Evolutionary conservation across 2,113 vertebrate genomes (phyloP), one percentile per base, ranked within the genome.

Genomic region (Columba livia): DNA sequence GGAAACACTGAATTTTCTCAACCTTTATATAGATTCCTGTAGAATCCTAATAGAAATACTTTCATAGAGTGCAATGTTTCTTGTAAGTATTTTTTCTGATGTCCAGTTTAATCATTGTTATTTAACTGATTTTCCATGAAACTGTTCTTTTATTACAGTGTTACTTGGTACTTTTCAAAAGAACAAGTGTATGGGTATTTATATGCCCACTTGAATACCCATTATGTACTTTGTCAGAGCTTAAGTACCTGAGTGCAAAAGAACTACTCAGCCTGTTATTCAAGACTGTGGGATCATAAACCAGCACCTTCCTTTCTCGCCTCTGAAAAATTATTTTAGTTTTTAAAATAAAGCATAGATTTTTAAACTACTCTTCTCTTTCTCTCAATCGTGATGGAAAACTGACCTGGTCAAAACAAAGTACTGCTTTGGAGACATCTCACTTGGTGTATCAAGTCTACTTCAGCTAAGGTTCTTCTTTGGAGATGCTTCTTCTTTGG

Each of bases 1-100:
- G 91, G 94, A 95, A 96, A 97, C 94, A 93, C 64, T 61, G 79
- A 78, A 56, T 90, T 95, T 94, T 88, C 69, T 86, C 72, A 88
- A 34, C 38, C 34, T 24, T 77, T 58, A 53, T 87, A 89, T 26
- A 91, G 81, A 92, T 85, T 91, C 50, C 47, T 60, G 34, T 34
- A 93, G 79, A 94, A 78, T 93, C 51, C 64, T 85, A 56, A 85
- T 85, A 74, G 78, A 93, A 91, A 75, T 73, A 53, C 48, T 80
- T 77, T 36, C 60, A 74, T 15, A 70, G 29, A 56, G 9, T 58
- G n/a, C 78, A 90, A 90, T 73, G 7, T 62, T 89, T 85, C 78
- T 51, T 71, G 15, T 38, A 91, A 83, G 78, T 36, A 51, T 54
- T 90, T 90, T 82, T 92, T 77, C 48, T 72, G n/a, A 65, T 61